These are phyloP conservation scores for Piezodorus guildinii DNA, from an alignment of 1,140 invertebrate genomes.

Conservation along the genomic window DNA sequence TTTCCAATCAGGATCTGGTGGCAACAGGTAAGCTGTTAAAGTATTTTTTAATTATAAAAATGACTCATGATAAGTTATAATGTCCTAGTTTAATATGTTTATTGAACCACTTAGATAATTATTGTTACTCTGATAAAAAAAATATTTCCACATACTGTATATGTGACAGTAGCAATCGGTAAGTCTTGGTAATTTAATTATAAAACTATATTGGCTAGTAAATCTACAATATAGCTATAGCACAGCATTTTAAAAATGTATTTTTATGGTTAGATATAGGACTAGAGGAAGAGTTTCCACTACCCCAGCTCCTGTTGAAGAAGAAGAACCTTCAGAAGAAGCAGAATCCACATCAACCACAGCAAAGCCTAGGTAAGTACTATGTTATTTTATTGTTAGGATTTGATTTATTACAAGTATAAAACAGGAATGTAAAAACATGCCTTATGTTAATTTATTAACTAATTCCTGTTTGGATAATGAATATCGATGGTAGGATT, in stretches of 20 bases:
- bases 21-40: not conserved
- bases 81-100: no score
- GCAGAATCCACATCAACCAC: slow-evolving; percentile 12
- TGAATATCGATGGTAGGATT: no score
- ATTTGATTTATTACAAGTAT: not conserved
- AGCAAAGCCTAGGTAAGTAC: not conserved
- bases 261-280: not conserved
- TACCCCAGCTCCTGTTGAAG: slow-evolving; percentile 11
- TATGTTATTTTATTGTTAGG: not conserved
- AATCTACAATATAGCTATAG: no score
- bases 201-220: no score
- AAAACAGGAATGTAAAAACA: not conserved
- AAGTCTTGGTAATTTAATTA: no score
- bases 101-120: no score
- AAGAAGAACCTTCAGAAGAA: slow-evolving; percentile 5
- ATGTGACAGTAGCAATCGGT: no score
- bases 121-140: no score
- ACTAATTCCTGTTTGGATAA: no score
- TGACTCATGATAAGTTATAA: no score
- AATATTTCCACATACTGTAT: no score
- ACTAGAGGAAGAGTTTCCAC: slow-evolving; percentile 13
- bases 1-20: not conserved
- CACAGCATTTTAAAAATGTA: not conserved
- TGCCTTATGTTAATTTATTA: not conserved
- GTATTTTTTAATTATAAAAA: not conserved